A percentile compares a stretch with the other conserved stretches of the same genome.
Evolutionary conservation across 2,888 invertebrate genomes (phyloP).

Genomic region (Ellobium chinense): DNA sequence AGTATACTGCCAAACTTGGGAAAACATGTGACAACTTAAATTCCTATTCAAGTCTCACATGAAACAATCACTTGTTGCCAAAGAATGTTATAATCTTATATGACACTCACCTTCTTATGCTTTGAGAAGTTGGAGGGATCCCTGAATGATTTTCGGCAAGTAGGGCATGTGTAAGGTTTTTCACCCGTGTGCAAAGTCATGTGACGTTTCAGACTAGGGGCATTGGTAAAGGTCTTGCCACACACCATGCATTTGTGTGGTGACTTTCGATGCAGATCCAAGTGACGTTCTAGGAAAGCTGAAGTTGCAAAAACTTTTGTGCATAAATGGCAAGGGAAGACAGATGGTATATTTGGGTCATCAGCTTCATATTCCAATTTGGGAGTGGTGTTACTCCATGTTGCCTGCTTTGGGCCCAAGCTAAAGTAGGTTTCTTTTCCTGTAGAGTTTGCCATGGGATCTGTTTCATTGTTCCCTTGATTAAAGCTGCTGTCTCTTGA

Average conservation of each 20-base stretch:
- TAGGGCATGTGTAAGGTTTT: slow-evolving; percentile 37
- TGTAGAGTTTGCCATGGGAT: background rate
- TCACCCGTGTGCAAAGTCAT: slow-evolving; percentile 39
- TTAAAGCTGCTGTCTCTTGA: too few species aligned
- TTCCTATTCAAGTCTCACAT: too few species aligned
- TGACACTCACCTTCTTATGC: slow-evolving; percentile 40
- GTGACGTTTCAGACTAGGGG: slow-evolving; percentile 36
- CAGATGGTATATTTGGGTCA: slow-evolving; percentile 25
- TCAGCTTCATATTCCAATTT: slow-evolving; percentile 32
- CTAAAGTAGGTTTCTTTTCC: background rate
- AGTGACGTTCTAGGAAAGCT: slow-evolving; percentile 17
- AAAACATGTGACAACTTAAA: too few species aligned
- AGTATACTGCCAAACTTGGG: too few species aligned
- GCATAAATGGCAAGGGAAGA: slow-evolving; percentile 40
- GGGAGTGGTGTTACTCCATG: background rate
- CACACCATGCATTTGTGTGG: slow-evolving; percentile 43
- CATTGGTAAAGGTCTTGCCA: slow-evolving; percentile 35
- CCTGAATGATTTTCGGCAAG: slow-evolving; percentile 20
- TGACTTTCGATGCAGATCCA: slow-evolving; percentile 31
- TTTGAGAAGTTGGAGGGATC: slow-evolving; percentile 42
- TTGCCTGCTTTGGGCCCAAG: background rate
- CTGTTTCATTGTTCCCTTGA: background rate
- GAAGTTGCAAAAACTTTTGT: slow-evolving; percentile 42
- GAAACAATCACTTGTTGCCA: too few species aligned
- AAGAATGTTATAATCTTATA: too few species aligned